Evolutionary conservation across 2,113 vertebrate genomes (phyloP).

Genomic region (Myiozetetes cayanensis): DNA sequence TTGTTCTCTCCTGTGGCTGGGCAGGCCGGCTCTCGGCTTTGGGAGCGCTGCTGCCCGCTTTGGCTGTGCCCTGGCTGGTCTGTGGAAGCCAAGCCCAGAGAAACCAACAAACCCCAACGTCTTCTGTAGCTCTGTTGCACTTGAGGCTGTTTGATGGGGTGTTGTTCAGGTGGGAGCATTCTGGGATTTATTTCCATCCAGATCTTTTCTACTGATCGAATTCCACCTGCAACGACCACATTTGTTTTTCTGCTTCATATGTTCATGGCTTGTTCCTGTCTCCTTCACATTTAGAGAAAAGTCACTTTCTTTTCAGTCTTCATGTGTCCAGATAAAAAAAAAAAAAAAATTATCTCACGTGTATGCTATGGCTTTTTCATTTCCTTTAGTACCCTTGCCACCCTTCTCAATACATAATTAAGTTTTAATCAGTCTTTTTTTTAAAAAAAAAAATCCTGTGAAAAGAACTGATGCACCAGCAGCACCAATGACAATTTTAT

Average conservation of each 20-base stretch:
- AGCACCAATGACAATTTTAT: not conserved
- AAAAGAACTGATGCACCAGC: not conserved
- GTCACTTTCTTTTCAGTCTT: not conserved
- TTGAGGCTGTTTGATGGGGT: too few species aligned
- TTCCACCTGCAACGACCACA: not conserved
- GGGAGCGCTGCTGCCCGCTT: rapidly evolving
- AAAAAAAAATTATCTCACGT: not conserved
- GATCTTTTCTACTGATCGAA: not conserved
- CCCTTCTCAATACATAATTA: not conserved
- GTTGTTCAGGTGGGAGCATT: rapidly evolving
- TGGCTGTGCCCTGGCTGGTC: too few species aligned
- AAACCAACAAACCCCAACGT: rapidly evolving
- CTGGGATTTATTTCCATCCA: rapidly evolving
- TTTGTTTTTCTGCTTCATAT: not conserved
- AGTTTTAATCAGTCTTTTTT: not conserved
- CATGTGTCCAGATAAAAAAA: not conserved
- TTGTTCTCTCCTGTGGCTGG: rapidly evolving
- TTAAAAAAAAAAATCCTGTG: not conserved
- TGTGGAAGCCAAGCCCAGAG: not conserved
- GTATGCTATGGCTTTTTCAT: not conserved
- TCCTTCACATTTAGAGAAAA: not conserved
- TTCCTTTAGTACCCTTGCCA: not conserved
- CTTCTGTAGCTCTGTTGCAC: rapidly evolving
- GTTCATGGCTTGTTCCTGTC: not conserved
- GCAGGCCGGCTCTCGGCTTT: not conserved